These are phyloP conservation scores for Sciurus niger DNA, from an alignment of 2,113 vertebrate species.

Conservation along the genomic window DNA sequence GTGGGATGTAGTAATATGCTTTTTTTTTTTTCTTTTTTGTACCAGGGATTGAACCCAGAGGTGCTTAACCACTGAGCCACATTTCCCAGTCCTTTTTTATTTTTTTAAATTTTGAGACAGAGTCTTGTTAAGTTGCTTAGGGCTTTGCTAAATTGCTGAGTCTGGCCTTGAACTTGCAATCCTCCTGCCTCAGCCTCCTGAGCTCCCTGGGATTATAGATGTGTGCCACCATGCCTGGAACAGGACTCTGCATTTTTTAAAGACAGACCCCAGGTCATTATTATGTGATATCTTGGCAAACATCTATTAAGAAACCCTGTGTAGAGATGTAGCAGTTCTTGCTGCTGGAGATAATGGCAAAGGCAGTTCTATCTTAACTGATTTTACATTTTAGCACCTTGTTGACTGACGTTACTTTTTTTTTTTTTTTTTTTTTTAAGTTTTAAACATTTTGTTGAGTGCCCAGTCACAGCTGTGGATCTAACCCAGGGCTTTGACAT, in stretches of 20 bases:
- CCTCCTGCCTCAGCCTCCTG: not conserved
- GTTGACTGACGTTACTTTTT: not conserved
- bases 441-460: not conserved
- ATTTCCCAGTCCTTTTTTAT: no score
- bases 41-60: no score
- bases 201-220: not conserved
- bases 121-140: not conserved
- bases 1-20: not conserved
- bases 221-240: no score
- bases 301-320: not conserved
- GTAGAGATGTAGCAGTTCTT: not conserved
- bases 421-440: not conserved
- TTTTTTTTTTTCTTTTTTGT: no score
- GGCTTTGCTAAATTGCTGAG: not conserved
- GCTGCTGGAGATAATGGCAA: not conserved
- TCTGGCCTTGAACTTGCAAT: not conserved
- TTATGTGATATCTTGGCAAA: not conserved
- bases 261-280: not conserved
- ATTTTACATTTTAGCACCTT: not conserved
- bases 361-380: not conserved
- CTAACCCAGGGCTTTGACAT: not conserved
- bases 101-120: no score
- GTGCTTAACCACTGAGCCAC: no score
- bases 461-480: no score
- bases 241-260: not conserved